These are phyloP conservation scores for Chamaedrilus cognettii DNA, from an alignment of 2,888 invertebrate species.

Conservation along the genomic window DNA sequence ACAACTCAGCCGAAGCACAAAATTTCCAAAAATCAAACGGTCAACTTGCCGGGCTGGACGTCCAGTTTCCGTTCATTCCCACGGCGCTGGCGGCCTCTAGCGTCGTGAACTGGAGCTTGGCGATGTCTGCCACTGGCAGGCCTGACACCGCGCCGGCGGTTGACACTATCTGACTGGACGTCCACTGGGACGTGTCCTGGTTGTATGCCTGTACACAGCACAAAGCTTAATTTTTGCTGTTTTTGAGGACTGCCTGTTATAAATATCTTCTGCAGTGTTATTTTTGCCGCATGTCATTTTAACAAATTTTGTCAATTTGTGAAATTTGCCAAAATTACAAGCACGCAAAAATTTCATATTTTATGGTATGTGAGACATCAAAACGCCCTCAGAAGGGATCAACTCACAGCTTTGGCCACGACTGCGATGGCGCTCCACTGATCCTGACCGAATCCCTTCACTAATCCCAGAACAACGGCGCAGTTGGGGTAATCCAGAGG, in stretches of 20 bases:
- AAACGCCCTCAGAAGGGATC: too few species aligned
- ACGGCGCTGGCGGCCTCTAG: constrained; percentile 21
- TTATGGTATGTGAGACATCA: too few species aligned
- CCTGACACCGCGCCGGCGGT: constrained; percentile 25
- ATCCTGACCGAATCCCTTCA: constrained; percentile 17
- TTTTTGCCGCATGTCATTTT: too few species aligned
- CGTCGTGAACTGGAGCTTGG: constrained; percentile 9
- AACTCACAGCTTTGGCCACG: constrained; percentile 22
- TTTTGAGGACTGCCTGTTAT: too few species aligned
- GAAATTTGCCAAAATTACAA: too few species aligned
- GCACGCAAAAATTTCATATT: too few species aligned
- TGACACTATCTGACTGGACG: constrained; percentile 7
- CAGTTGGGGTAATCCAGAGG: constrained; percentile 21
- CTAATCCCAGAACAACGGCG: constrained; percentile 16
- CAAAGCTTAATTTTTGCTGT: background rate
- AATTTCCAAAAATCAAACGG: too few species aligned
- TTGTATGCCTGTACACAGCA: constrained; percentile 2
- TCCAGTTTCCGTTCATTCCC: constrained; percentile 26
- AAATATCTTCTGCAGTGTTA: too few species aligned
- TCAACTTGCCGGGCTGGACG: constrained; percentile 13
- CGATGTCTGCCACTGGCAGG: constrained; percentile 17
- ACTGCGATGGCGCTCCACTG: constrained; percentile 24
- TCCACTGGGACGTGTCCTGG: constrained; percentile 12
- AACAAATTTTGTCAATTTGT: too few species aligned
- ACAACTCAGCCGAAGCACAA: too few species aligned